Evolutionary conservation across 2,113 vertebrate genomes (phyloP), one percentile per base, ranked within the genome.

Genomic region (Psilopogon haemacephalus): DNA sequence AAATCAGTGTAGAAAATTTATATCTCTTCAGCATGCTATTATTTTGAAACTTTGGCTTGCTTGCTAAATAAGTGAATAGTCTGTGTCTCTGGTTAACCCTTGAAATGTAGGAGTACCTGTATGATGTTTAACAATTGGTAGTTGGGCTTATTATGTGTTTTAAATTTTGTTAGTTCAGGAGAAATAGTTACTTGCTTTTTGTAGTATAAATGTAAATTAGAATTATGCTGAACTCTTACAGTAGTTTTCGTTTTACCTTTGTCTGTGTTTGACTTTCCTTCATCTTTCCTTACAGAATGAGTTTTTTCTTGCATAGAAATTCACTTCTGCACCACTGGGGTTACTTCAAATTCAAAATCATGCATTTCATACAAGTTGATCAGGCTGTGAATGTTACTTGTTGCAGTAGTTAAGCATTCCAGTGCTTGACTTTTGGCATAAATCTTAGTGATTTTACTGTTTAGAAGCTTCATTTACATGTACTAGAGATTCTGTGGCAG

Each of bases 381-480:
- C 48, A 42, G 44, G 21, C 46, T 91, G 35, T 33, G 55, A 72
- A 67, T 86, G 73, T 86, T 96, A 76, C 79, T 84, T 90, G 46
- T 73, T 95, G 81, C 71, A 59, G 60, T 63, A 92, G 50, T 79
- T 95, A 74, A 91, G 76, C 81, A 77, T 40, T 92, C 56, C 26
- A 52, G 4, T 89, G 74, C 54, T 54, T 93, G 80, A 88, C 68
- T 79, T 88, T 87, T 24, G 52, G 54, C 71, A 77, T 91, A 89
- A 91, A 88, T 88, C 48, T 84, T 71, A 91, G 84, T 32, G 88
- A 30, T 74, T 82, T 82, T 85, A 28, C 68, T 90, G n/a, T 94
- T 95, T 89, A 88, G 87, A 75, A 79, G 11, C 44, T 54, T 93
- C 26, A 69, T 91, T 93, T 82, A 27, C 81, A 55, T 52, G 21